Base-by-base conservation (phyloP, 2,797 vertebrate genomes). In the Crenichthys baileyi region DNA sequence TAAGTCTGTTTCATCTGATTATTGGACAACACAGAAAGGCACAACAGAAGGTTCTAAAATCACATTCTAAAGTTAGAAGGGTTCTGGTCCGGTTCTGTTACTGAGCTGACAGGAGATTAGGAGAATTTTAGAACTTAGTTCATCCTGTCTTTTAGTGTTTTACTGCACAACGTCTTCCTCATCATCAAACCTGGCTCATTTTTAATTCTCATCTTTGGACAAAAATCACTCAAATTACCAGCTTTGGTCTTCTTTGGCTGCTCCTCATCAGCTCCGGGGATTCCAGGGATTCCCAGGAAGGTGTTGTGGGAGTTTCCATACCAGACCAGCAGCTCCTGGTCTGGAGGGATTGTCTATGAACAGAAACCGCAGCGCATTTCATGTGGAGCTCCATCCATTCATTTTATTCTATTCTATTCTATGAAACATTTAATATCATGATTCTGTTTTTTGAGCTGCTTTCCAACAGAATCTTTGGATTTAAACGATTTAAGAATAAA, bases 291-390 rank as follows among this genome's bases (percentile, higher is more conserved):
- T 15, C 98, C 98, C 84, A 99, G 93, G 89, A 99, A 99, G 11
- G 96, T 99, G 91, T 97, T 99, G 82, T 98, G 97, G 0, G 97
- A 98, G 89, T 98, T 98, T 65, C 98, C 96, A 0, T 99, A 99
- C 98, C 98, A 99, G 58, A 99, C 98, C 73, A 99, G 94, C 83
- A 99, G 94, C 86, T 99, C 98, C 94, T 99, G 98, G 82, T 99
- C 98, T 0, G 98, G 98, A 29, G 98, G 98, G 81, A 99, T 98
- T 46, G 98, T 99, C 98, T 99, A 39, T 1, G 16, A 39, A 11
- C 1, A 65, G 4, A 39, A 55, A 51, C 36, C 36, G 36, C 36
- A 36, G 36, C 36, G 36, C 4, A 36, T 36, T 36, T 36, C 36
- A 36, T 4, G 36, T 36, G 36, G 36, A 36, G 36, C 36, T 36